Percentiles rank a stretch among this genome's conserved stretches.
phyloP scores from a whole-genome alignment of 2,113 vertebrate genomes.

The Hydropotes inermis region DNA sequence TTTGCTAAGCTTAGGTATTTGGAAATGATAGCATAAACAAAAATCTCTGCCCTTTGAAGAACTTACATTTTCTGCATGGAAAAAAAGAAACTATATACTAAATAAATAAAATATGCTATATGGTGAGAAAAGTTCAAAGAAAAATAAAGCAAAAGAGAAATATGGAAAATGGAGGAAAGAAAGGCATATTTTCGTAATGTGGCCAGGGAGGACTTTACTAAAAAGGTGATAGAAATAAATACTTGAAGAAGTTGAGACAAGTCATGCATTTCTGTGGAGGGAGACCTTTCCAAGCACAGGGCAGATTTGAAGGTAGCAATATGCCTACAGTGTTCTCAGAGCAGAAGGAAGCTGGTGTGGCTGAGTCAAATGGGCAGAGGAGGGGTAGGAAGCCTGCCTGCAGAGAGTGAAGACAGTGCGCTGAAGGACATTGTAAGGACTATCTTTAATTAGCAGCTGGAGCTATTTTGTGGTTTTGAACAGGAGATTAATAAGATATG shows the following conservation, averaged over 20 bases:
- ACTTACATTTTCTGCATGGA: neutral
- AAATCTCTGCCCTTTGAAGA: neutral
- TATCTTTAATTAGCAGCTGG: neutral
- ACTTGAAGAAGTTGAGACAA: neutral
- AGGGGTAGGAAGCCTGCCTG: fast-evolving
- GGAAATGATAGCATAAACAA: neutral
- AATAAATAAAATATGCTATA: neutral
- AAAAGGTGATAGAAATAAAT: neutral
- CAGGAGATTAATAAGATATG: neutral
- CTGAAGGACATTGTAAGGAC: neutral
- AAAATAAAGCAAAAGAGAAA: neutral
- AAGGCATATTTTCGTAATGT: neutral
- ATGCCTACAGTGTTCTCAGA: fast-evolving
- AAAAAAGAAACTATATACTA: neutral
- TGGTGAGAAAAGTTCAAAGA: neutral
- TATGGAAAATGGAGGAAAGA: neutral
- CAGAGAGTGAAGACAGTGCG: neutral
- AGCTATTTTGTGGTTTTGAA: neutral
- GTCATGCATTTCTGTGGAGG: neutral
- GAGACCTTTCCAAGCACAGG: neutral
- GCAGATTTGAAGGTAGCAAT: neutral
- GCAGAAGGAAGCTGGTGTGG: neutral
- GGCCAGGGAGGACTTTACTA: neutral
- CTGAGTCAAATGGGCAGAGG: neutral
- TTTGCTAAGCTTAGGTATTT: neutral